Percentiles rank a stretch among this genome's conserved stretches.
Evolutionary conservation across 2,888 invertebrate species (phyloP).

Genomic region (Volucella bombylans): DNA sequence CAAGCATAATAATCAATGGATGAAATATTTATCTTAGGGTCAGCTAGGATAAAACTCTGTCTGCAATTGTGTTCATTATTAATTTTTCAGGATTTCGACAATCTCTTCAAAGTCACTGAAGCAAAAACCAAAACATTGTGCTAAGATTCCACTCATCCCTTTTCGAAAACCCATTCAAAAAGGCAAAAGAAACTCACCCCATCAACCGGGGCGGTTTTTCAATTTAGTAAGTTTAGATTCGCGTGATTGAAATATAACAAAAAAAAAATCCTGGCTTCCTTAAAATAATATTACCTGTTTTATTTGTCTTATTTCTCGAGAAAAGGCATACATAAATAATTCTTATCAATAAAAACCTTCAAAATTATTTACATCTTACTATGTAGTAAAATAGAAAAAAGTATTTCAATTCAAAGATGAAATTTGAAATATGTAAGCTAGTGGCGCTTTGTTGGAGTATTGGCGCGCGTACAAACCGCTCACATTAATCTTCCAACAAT

Average conservation of each 20-base stretch:
- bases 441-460: neutral
- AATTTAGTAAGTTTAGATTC: slow-evolving; percentile 36
- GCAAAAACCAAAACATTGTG: slow-evolving; percentile 39
- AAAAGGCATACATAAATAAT: slow-evolving; percentile 70
- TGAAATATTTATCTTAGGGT: neutral
- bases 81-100: slow-evolving; percentile 45
- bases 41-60: slow-evolving; percentile 22
- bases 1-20: neutral
- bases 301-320: slow-evolving; percentile 52
- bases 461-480: slow-evolving; percentile 40
- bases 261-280: slow-evolving; percentile 34
- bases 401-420: slow-evolving; percentile 38
- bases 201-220: slow-evolving; percentile 5
- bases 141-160: slow-evolving; percentile 38
- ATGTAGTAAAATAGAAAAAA: slow-evolving; percentile 40
- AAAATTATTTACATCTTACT: slow-evolving; percentile 66
- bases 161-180: slow-evolving; percentile 27
- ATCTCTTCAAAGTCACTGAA: slow-evolving; percentile 49
- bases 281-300: slow-evolving; percentile 58
- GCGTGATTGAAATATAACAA: slow-evolving; percentile 54
- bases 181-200: neutral
- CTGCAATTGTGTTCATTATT: slow-evolving; percentile 32
- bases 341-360: slow-evolving; percentile 62
- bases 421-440: slow-evolving; percentile 11
- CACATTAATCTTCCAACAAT: slow-evolving; percentile 49